Evolutionary conservation across 2,113 vertebrate species (phyloP).

Genomic region (Gulo gulo): DNA sequence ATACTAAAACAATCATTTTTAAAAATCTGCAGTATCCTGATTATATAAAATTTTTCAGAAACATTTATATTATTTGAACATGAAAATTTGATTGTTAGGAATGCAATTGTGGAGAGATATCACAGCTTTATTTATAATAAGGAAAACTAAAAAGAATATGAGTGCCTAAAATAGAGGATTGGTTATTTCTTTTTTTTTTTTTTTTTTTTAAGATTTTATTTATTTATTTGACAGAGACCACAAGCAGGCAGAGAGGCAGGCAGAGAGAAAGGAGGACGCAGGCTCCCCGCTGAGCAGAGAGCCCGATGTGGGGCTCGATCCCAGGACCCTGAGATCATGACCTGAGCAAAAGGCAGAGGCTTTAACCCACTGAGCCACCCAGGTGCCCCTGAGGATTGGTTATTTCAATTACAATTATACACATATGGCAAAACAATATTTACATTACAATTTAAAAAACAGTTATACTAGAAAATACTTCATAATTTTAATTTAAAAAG

Average conservation of each 20-base stretch:
- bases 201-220: too few species aligned
- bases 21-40: background rate
- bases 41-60: background rate
- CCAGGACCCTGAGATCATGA: too few species aligned
- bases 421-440: background rate
- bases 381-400: too few species aligned
- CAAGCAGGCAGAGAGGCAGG: too few species aligned
- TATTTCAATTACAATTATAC: background rate
- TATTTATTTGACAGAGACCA: too few species aligned
- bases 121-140: background rate
- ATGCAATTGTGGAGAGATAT: background rate
- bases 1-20: background rate
- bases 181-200: too few species aligned
- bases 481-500: background rate
- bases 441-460: background rate
- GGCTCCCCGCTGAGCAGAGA: too few species aligned
- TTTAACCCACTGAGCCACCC: too few species aligned
- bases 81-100: background rate
- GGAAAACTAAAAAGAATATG: background rate
- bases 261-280: too few species aligned
- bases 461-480: background rate
- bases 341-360: too few species aligned
- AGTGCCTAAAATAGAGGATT: background rate
- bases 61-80: background rate
- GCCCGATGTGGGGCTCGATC: too few species aligned